phyloP scores from a whole-genome alignment of 2,888 invertebrate genomes.

The Prosopocoilus inquinatus region DNA sequence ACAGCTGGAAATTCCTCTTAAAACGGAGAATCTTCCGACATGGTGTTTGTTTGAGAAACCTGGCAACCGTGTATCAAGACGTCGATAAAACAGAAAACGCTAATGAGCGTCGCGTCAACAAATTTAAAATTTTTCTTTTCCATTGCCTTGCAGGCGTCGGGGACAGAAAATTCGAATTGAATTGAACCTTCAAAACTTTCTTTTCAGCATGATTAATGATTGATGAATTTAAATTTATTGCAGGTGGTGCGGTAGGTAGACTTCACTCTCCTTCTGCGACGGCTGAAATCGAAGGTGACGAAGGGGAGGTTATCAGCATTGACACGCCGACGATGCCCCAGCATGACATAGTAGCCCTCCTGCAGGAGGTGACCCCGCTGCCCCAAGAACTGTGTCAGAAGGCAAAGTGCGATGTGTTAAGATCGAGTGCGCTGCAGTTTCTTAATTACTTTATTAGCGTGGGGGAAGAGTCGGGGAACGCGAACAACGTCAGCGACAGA shows the following conservation, averaged over 20 bases:
- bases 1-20: too few relatives aligned
- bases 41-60: too few relatives aligned
- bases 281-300: constrained; percentile 82
- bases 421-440: constrained; percentile 45
- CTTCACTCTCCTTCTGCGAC: constrained; percentile 61
- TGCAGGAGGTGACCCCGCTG: constrained; percentile 64
- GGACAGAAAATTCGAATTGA: too few relatives aligned
- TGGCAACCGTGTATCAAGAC: too few relatives aligned
- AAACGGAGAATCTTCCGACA: too few relatives aligned
- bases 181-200: too few relatives aligned
- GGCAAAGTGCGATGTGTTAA: constrained; percentile 22
- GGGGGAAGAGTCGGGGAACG: constrained; percentile 55
- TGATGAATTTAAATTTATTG: too few relatives aligned
- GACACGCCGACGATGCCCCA: constrained; percentile 73
- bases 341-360: constrained; percentile 65
- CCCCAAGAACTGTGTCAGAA: constrained; percentile 49
- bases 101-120: too few relatives aligned
- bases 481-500: constrained; percentile 47
- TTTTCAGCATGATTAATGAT: too few relatives aligned
- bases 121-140: too few relatives aligned
- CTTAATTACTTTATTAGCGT: constrained; percentile 59
- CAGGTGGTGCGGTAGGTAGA: constrained; percentile 57
- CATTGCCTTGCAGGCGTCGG: too few relatives aligned
- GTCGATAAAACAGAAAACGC: too few relatives aligned
- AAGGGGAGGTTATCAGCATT: constrained; percentile 72